Percentiles rank a stretch among this genome's conserved stretches.
Evolutionary conservation across 2,888 invertebrate genomes (phyloP).

Genomic region (Phyllotreta striolata): DNA sequence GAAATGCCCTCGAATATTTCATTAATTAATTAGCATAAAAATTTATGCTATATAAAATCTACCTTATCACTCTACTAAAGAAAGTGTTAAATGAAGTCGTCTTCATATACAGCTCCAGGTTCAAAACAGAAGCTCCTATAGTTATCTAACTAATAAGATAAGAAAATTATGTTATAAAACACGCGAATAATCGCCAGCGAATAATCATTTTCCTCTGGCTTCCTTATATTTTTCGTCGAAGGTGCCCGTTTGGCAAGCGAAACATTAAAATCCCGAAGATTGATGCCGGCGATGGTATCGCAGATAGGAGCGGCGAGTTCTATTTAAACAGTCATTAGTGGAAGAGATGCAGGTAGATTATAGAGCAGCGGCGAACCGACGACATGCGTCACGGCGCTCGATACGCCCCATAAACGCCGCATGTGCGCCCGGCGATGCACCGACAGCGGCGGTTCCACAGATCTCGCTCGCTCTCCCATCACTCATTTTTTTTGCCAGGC

Average conservation of each 20-base stretch:
- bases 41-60: no score
- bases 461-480: constrained; percentile 48
- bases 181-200: no score
- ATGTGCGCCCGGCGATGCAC: constrained; percentile 44
- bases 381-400: constrained; percentile 60
- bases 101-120: no score
- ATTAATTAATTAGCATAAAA: no score
- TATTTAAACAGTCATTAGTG: constrained; percentile 60
- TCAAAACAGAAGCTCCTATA: no score
- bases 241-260: background rate
- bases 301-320: constrained; percentile 35
- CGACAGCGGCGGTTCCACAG: constrained; percentile 54
- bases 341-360: constrained; percentile 57
- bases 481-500: constrained; percentile 41
- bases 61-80: no score
- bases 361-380: constrained; percentile 49
- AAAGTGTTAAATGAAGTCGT: no score
- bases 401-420: constrained; percentile 60
- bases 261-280: constrained; percentile 30
- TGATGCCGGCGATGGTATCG: constrained; percentile 36
- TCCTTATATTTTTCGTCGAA: background rate
- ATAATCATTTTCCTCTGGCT: no score
- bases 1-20: no score
- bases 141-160: no score
- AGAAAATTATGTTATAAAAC: no score